Percentiles rank a stretch among this genome's conserved stretches.
Evolutionary conservation across 2,888 invertebrate species (phyloP).

Genomic region (Sphaerophoria taeniata): DNA sequence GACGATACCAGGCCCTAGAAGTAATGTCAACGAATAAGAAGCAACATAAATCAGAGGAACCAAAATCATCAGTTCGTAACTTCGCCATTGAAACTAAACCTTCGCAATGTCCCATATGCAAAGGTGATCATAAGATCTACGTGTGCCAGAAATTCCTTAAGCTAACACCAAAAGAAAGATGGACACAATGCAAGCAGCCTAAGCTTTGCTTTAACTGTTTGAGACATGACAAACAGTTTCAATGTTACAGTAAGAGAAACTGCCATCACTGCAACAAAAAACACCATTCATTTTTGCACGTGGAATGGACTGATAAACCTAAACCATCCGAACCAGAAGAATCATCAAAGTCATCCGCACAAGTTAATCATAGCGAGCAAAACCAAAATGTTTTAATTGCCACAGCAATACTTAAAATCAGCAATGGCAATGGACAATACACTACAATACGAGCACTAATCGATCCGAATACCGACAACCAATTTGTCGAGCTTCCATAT

Average conservation of each 20-base stretch:
- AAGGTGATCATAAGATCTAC: not conserved
- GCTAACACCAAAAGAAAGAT: not conserved
- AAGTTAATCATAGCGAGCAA: too few species aligned
- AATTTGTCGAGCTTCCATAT: too few species aligned
- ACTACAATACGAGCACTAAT: too few species aligned
- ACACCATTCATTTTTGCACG: not conserved
- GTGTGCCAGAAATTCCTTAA: not conserved
- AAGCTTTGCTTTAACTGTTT: constrained; percentile 2
- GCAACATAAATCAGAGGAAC: not conserved
- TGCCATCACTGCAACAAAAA: not conserved
- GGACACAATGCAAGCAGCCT: not conserved
- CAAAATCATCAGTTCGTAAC: not conserved
- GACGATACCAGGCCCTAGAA: not conserved
- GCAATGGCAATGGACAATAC: too few species aligned
- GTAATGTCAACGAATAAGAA: not conserved
- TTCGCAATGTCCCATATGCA: not conserved
- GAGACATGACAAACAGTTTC: not conserved
- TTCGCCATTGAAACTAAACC: not conserved
- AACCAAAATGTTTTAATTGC: too few species aligned
- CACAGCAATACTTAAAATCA: too few species aligned
- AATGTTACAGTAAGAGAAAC: not conserved
- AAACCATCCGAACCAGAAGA: too few species aligned
- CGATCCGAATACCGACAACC: too few species aligned
- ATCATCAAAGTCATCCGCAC: too few species aligned
- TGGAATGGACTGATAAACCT: too few species aligned